A percentile compares a stretch with the other conserved stretches of the same genome.
Evolutionary conservation across 2,113 vertebrate genomes (phyloP).

Genomic region (Clinocottus analis): DNA sequence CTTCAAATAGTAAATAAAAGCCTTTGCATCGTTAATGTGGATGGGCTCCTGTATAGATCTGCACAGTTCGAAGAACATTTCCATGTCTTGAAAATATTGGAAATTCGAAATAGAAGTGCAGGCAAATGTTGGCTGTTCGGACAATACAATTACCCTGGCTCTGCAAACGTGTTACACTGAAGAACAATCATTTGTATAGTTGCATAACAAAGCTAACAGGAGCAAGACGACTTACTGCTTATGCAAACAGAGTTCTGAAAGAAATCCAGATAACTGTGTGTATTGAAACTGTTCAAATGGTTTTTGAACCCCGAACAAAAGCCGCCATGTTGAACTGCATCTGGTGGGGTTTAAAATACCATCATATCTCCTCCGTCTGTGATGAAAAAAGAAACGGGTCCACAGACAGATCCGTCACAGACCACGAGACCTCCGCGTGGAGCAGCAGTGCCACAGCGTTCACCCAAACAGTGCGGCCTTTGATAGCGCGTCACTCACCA

Average conservation of each 20-base stretch:
- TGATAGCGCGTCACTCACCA: slow-evolving; percentile 78
- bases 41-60: not conserved
- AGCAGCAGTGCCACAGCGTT: slow-evolving; percentile 54
- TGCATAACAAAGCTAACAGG: not conserved
- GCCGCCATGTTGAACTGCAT: slow-evolving; percentile 1
- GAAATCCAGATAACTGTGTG: not conserved
- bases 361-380: slow-evolving; percentile 27
- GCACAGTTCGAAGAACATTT: not conserved
- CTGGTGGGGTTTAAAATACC: slow-evolving; percentile 20
- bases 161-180: not conserved
- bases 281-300: not conserved
- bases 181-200: not conserved
- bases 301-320: slow-evolving; percentile 13
- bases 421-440: slow-evolving; percentile 76
- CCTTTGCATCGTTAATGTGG: not conserved
- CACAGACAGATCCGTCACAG: slow-evolving; percentile 64
- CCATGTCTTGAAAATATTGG: not conserved
- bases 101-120: not conserved
- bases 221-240: not conserved
- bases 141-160: not conserved
- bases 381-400: slow-evolving; percentile 41
- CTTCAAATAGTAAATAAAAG: not conserved
- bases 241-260: not conserved
- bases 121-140: not conserved
- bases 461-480: slow-evolving; percentile 78